phyloP scores from a whole-genome alignment of 2,113 vertebrate genomes.

The Stigmatopora argus region DNA sequence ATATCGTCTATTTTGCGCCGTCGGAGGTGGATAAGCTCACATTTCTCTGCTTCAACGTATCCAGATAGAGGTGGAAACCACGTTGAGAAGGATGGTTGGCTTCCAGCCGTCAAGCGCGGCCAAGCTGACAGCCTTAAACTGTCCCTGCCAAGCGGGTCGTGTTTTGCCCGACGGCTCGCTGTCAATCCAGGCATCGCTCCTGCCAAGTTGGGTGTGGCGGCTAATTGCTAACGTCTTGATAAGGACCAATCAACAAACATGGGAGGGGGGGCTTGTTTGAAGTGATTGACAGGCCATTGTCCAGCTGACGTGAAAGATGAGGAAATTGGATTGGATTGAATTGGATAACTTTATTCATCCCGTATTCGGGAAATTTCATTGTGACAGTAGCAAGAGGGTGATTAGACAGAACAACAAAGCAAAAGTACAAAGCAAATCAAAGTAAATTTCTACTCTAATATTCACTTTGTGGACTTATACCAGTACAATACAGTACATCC shows the following conservation, averaged over 20 bases:
- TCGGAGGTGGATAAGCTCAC: slow-evolving; percentile 8
- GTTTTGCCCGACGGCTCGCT: slow-evolving; percentile 39
- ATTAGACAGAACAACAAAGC: no score
- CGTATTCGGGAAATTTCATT: no score
- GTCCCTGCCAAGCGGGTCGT: slow-evolving; percentile 26
- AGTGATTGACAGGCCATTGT: slow-evolving; percentile 9
- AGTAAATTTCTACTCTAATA: background rate
- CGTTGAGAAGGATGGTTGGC: slow-evolving; percentile 22
- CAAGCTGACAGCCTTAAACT: slow-evolving; percentile 24
- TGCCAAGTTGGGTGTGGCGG: slow-evolving; percentile 15
- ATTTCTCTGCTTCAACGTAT: slow-evolving; percentile 7
- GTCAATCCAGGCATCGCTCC: slow-evolving; percentile 15
- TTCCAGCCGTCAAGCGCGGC: slow-evolving; percentile 16
- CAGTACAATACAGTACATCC: no score
- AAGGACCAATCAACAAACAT: background rate
- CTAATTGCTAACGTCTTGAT: slow-evolving; percentile 23
- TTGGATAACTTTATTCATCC: no score
- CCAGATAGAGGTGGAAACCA: slow-evolving; percentile 29
- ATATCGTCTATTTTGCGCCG: slow-evolving; percentile 8
- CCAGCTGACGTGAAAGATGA: background rate
- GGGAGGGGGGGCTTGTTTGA: background rate
- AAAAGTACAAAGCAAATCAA: no score
- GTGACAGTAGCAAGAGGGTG: no score
- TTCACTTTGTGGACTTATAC: background rate
- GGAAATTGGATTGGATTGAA: background rate